Conservation (phyloP, 1,140 invertebrate genomes). For the Nephotettix cincticeps region DNA sequence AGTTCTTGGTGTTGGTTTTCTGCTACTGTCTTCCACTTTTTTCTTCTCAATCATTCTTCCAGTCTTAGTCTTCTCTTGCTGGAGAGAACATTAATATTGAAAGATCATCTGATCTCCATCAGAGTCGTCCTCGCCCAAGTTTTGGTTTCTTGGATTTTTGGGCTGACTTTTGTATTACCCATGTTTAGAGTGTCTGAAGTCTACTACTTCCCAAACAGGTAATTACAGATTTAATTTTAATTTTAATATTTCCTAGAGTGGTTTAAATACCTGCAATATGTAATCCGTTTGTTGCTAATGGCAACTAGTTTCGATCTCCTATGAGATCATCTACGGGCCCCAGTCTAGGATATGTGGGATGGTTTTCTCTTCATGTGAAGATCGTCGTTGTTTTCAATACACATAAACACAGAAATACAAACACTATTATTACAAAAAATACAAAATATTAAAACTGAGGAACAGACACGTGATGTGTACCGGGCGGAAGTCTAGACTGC, state of each 20-base stretch:
- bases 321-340: not conserved
- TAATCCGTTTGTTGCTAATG: no score
- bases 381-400: not conserved
- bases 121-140: not conserved
- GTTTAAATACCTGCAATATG: no score
- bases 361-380: no score
- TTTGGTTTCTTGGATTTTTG: not conserved
- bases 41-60: not conserved
- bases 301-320: no score
- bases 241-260: not conserved
- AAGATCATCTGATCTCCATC: not conserved
- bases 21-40: not conserved
- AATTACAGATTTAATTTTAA: not conserved
- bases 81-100: not conserved
- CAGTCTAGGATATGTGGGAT: not conserved
- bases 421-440: not conserved
- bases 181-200: not conserved
- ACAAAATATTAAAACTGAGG: no score
- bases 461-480: no score
- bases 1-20: not conserved
- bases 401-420: not conserved
- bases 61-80: not conserved
- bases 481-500: no score
- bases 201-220: constrained; percentile 9
- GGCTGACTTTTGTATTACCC: not conserved